phyloP scores from a whole-genome alignment of 2,888 invertebrate species.

The Watsonalla cultraria region DNA sequence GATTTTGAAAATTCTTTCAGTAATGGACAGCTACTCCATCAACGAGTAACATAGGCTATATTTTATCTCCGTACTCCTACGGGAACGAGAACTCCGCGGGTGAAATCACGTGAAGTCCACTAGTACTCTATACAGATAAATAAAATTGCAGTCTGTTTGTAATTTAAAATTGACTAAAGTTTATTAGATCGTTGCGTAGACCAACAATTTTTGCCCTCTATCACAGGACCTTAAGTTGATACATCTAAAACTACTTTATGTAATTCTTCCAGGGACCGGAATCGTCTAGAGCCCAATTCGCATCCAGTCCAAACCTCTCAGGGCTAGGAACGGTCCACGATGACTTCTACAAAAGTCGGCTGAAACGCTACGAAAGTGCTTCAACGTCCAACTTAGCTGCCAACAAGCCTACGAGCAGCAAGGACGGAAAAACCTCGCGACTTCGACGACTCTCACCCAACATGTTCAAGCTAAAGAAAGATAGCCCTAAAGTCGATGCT shows the following conservation, averaged over 20 bases:
- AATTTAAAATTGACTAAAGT: no score
- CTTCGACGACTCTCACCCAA: constrained; percentile 56
- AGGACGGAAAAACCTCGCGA: constrained; percentile 41
- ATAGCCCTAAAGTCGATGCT: constrained; percentile 33
- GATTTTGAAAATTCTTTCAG: no score
- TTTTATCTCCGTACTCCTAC: no score
- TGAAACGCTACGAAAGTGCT: constrained; percentile 50
- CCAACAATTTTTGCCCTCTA: no score
- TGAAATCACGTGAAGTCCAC: no score
- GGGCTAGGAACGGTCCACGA: constrained; percentile 34
- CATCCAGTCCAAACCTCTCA: constrained; percentile 64
- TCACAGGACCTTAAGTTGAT: no score
- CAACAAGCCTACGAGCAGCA: constrained; percentile 26
- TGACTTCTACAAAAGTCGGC: constrained; percentile 35
- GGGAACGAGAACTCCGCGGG: no score
- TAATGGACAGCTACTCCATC: no score
- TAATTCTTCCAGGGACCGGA: constrained; percentile 46
- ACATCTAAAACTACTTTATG: neutral
- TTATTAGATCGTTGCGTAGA: no score
- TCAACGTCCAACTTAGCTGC: constrained; percentile 52
- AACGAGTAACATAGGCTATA: no score
- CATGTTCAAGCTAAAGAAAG: constrained; percentile 48
- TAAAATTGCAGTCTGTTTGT: no score
- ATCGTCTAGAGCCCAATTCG: constrained; percentile 51
- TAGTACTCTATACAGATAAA: no score